Conservation (phyloP, 2,113 vertebrate species). For the Megalops atlanticus region DNA sequence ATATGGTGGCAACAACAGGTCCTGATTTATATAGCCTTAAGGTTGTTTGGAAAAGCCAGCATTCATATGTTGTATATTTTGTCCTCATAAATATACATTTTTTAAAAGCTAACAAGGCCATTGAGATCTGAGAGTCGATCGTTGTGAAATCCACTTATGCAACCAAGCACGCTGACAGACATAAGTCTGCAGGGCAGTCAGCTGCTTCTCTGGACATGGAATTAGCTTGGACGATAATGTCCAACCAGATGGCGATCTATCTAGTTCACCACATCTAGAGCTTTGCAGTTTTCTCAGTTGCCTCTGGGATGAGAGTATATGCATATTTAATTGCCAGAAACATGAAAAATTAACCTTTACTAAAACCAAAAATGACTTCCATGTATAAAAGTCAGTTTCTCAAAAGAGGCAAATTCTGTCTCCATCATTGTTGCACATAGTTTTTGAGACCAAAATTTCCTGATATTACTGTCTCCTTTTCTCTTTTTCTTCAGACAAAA, state of each 20-base stretch:
- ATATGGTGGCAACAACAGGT: too few species aligned
- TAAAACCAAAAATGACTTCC: conserved; percentile 1
- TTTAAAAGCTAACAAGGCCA: not conserved
- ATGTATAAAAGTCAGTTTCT: too few species aligned
- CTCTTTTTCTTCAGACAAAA: not conserved
- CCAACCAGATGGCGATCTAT: conserved; percentile 66
- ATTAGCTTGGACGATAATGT: conserved; percentile 38
- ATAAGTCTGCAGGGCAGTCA: not conserved
- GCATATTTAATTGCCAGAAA: conserved; percentile 53
- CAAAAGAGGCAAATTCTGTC: not conserved
- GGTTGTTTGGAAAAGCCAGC: too few species aligned
- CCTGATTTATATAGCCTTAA: too few species aligned
- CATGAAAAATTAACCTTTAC: conserved; percentile 51
- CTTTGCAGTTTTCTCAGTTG: conserved; percentile 43
- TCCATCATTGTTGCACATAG: not conserved
- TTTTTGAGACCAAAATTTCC: not conserved
- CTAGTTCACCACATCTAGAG: conserved; percentile 41
- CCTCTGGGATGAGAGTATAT: conserved; percentile 50
- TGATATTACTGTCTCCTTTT: not conserved
- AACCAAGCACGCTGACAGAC: not conserved
- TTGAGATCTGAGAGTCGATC: not conserved
- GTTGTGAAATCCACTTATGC: not conserved
- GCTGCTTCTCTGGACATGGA: not conserved
- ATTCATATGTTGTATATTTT: too few species aligned
- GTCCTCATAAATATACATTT: too few species aligned